phyloP scores from a whole-genome alignment of 2,888 invertebrate species.

The Nineta flava region DNA sequence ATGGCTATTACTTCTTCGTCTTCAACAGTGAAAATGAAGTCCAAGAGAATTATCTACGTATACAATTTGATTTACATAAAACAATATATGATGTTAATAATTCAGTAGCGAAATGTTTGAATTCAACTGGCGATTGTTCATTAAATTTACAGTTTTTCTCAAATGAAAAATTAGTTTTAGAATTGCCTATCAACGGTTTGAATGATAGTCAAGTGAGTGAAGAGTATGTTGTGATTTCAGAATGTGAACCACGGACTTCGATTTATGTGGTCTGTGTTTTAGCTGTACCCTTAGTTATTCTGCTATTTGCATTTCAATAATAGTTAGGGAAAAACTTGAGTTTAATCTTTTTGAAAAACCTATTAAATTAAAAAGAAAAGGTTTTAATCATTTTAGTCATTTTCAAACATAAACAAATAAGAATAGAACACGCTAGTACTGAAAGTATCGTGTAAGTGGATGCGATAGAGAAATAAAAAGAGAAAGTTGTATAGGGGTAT shows the following conservation, averaged over 20 bases:
- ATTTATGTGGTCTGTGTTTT: conserved; percentile 52
- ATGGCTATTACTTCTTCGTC: conserved; percentile 70
- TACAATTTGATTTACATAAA: conserved; percentile 52
- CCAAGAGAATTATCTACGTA: conserved; percentile 50
- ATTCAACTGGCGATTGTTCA: conserved; percentile 43
- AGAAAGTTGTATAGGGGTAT: too few species aligned
- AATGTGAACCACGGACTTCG: conserved; percentile 56
- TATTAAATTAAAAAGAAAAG: not conserved
- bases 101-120: conserved; percentile 42
- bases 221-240: conserved; percentile 54
- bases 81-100: conserved; percentile 51
- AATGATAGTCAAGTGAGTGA: conserved; percentile 58
- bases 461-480: too few species aligned
- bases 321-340: not conserved
- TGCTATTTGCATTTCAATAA: conserved; percentile 57
- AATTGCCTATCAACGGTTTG: conserved; percentile 45
- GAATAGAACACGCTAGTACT: too few species aligned
- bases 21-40: conserved; percentile 70
- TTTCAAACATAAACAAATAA: not conserved
- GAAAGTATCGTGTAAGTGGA: too few species aligned
- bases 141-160: conserved; percentile 52
- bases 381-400: not conserved
- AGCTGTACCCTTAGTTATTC: conserved; percentile 51
- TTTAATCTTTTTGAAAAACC: not conserved
- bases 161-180: conserved; percentile 49